Percentiles rank a stretch among this genome's conserved stretches.
phyloP scores from a whole-genome alignment of 92 coral and sea anemone genomes.

The Scolanthus callimorphus region DNA sequence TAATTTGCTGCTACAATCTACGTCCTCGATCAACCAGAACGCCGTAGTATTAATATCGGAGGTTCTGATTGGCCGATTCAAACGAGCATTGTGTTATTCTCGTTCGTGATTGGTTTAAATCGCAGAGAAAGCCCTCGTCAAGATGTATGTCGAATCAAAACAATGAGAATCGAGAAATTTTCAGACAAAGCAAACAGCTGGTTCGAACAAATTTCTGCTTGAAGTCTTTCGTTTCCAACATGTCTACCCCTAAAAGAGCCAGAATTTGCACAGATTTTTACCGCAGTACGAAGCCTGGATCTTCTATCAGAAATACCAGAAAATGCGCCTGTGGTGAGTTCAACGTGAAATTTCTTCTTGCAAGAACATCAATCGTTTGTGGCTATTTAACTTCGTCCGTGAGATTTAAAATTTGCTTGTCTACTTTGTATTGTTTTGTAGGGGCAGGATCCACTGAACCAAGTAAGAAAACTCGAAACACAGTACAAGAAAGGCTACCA shows the following conservation, averaged over 20 bases:
- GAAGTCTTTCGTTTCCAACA: constrained; percentile 22
- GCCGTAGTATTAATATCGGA: no score
- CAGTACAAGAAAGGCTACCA: no score
- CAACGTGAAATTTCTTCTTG: background rate
- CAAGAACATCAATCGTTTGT: background rate
- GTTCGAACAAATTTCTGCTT: constrained; percentile 30
- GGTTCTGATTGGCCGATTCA: constrained; percentile 35
- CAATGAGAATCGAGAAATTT: constrained; percentile 27
- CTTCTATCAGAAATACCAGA: constrained; percentile 18
- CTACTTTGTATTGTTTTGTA: no score
- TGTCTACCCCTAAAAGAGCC: constrained; percentile 78
- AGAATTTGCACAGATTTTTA: constrained; percentile 78
- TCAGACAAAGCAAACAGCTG: constrained; percentile 85
- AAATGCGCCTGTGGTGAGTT: constrained; percentile 40
- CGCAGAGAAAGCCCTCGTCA: constrained; percentile 40
- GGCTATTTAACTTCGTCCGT: no score
- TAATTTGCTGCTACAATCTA: no score
- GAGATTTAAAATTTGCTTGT: no score
- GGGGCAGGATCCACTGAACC: no score
- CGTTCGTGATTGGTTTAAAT: constrained; percentile 30
- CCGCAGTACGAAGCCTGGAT: constrained; percentile 52
- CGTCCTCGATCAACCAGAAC: no score
- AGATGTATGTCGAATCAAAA: constrained; percentile 64
- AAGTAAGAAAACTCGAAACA: no score
- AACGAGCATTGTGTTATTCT: constrained; percentile 9